Evolutionary conservation across 2,113 vertebrate genomes (phyloP), one percentile per base, ranked within the genome.

Genomic region (Ahaetulla prasina): DNA sequence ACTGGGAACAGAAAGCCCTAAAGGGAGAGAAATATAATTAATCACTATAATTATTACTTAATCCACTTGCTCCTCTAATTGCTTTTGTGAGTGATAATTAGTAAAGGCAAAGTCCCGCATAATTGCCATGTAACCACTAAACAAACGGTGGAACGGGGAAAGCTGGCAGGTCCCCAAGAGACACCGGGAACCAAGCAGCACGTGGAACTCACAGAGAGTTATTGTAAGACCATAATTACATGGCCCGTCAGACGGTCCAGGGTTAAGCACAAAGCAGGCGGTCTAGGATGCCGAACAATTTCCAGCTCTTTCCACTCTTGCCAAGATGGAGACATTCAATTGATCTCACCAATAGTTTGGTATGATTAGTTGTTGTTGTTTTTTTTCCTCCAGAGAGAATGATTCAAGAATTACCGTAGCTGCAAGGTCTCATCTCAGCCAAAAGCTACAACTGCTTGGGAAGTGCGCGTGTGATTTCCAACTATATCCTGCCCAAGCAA

Each of bases 1-100:
- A 90, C 53, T 9, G 88, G 88, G 68, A 84, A 92, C 85, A 22
- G 63, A 92, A 89, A 90, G 92, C n/a, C 88, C 80, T 53, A 90
- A 63, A 74, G 92, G 39, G 54, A 86, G 80, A 90, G 43, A 86
- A 86, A 63, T 85, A 86, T 89, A 92, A 92, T 90, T 86, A 92
- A 92, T 92, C 88, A 89, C 80, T 92, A 43, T 92, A 92, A 92
- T 92, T 90, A 90, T 92, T 92, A 53, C 88, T 92, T 92, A 92
- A 92, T 86, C 54, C 80, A 90, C n/a, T 89, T 80, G 92, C 47
- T 92, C 92, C 54, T 90, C 54, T 90, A 92, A 92, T 92, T 85
- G 92, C 74, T 90, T 89, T 57, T 35, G 8, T 90, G 92, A 90
- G 54, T 90, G 53, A 90, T 85, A 92, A 92, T 92, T 92, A 85